phyloP scores from a whole-genome alignment of 2,888 invertebrate species.

The Trissonchulus sp. region DNA sequence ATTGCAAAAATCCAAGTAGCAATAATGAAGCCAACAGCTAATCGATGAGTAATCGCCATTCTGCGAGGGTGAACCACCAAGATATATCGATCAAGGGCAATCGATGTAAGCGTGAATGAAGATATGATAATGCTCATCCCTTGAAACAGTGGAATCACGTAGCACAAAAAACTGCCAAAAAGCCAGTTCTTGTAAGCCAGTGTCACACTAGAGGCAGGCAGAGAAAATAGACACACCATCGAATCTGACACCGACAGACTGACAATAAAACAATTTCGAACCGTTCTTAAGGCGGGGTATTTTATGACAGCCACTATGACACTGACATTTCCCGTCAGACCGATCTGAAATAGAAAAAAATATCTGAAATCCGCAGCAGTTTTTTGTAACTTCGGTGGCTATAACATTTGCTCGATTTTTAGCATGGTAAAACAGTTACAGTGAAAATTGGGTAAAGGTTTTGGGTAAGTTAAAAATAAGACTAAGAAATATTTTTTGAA shows the following conservation, averaged over 20 bases:
- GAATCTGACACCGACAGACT: slow-evolving; percentile 92
- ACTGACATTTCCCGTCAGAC: background rate
- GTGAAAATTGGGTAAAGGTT: no score
- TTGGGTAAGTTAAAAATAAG: no score
- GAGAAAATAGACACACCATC: slow-evolving; percentile 80
- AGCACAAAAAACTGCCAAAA: slow-evolving; percentile 82
- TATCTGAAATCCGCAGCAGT: no score
- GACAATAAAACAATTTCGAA: slow-evolving; percentile 93
- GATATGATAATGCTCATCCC: slow-evolving; percentile 96
- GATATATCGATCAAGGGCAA: slow-evolving; percentile 92
- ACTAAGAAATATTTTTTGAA: no score
- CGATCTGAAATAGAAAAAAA: no score
- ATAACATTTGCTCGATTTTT: no score
- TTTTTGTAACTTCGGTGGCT: no score
- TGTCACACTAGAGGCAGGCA: slow-evolving; percentile 92
- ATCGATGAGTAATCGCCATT: slow-evolving; percentile 55
- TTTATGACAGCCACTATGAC: background rate
- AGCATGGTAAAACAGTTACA: no score
- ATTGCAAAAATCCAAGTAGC: background rate
- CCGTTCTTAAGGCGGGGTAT: slow-evolving; percentile 78
- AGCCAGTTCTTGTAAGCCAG: slow-evolving; percentile 84
- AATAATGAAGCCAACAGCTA: background rate
- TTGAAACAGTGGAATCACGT: slow-evolving; percentile 76
- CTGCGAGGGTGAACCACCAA: slow-evolving; percentile 92
- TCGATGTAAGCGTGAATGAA: slow-evolving; percentile 88